These are phyloP conservation scores for Aldabrachelys gigantea DNA, from an alignment of 2,113 vertebrate species.

Conservation along the genomic window DNA sequence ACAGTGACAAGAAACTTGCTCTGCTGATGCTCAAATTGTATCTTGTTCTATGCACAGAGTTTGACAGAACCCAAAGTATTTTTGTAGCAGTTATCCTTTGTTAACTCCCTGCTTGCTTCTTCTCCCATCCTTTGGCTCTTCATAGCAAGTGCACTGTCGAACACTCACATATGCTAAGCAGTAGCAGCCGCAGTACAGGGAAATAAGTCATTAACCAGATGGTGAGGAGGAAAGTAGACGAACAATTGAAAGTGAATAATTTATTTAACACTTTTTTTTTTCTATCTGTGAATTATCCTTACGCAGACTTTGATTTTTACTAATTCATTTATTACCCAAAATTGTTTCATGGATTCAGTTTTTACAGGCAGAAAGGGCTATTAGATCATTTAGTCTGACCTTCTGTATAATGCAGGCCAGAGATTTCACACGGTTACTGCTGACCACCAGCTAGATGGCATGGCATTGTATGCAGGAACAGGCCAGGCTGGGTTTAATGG, in stretches of 20 bases:
- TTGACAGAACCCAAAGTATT: not conserved
- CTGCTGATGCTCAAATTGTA: not conserved
- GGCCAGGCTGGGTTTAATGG: not conserved
- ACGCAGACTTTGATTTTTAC: not conserved
- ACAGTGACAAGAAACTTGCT: not conserved
- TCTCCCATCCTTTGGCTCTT: not conserved
- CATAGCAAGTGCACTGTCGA: no score
- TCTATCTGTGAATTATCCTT: not conserved
- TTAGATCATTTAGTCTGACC: not conserved
- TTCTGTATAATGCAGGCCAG: not conserved
- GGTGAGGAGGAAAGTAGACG: not conserved
- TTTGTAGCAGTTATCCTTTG: not conserved
- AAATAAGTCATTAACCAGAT: not conserved
- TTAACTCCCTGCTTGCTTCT: no score
- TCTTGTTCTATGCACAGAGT: not conserved
- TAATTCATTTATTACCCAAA: not conserved
- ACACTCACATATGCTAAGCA: not conserved
- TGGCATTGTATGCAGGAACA: not conserved
- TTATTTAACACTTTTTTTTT: not conserved
- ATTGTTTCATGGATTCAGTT: not conserved
- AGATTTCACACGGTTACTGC: not conserved
- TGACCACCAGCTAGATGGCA: not conserved
- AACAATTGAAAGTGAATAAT: not conserved
- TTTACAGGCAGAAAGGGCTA: not conserved
- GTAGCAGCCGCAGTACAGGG: not conserved